Evolutionary conservation across 1,140 invertebrate species (phyloP), one percentile per base, ranked within the genome.

Genomic region (Vanessa tameamea): DNA sequence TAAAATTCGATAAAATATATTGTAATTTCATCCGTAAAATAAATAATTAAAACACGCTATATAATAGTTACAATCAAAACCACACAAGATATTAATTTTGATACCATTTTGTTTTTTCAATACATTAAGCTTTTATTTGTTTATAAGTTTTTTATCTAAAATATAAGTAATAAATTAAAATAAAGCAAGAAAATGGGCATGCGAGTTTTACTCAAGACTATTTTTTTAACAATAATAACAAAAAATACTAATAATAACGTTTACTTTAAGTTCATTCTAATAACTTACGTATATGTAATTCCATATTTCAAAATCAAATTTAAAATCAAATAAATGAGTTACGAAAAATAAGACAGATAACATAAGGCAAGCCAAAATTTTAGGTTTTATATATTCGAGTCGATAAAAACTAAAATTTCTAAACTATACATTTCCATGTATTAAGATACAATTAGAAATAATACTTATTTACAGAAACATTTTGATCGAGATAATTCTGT

Each of bases 161-260:
- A 64, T 70, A 63, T 77, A 77, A 78, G 37, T 47, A 86, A 90
- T 89, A 89, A 89, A 90, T 89, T 84, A 88, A 81, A 87, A 83
- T 83, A 82, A 82, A 87, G 87, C 88, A 90, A 90, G 85, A 84
- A 71, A 85, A 84, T 79, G 86, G 87, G 87, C 87, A 82, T 59
- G 63, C 83, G 89, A 91, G 89, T 91, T 91, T 88, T 81, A 91
- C 89, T 91, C 89, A 87, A 83, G 82, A 81, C 77, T 72, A 75
- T 63, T 66, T 79, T 43, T 43, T 75, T 37, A 83, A 79, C 75
- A 81, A 85, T 82, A 86, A 80, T 72, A 86, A 87, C 72, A 81
- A 83, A 43, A 20, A 12, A 48, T 65, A 65, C 47, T 50, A n/a
- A 48, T 65, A 51, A 66, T 66, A 51, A 51, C 16, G n/a, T 16